Evolutionary conservation across 1,140 invertebrate genomes (phyloP).

Genomic region (Bombus affinis): DNA sequence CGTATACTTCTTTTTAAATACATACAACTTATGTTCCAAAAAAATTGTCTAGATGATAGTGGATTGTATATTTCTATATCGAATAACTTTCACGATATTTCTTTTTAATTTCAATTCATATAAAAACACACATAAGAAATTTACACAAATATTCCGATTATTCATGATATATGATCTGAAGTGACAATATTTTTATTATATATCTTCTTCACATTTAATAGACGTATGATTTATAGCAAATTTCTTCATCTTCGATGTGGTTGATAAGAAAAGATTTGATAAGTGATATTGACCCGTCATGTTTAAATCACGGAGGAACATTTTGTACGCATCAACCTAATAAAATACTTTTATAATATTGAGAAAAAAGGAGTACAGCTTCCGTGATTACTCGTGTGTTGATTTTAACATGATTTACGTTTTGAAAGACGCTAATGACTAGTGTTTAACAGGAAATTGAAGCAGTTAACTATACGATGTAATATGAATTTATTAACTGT

Average conservation of each 20-base stretch:
- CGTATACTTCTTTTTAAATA: too few species aligned
- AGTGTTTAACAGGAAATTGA: neutral
- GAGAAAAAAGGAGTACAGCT: too few species aligned
- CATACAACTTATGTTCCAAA: too few species aligned
- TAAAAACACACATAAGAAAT: too few species aligned
- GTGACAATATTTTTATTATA: neutral
- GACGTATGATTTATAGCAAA: neutral
- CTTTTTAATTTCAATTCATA: too few species aligned
- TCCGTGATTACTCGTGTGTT: neutral
- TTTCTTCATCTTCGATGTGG: neutral
- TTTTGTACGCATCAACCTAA: neutral
- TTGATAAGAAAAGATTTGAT: neutral
- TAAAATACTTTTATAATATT: neutral
- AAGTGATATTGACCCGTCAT: neutral
- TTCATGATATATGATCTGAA: too few species aligned
- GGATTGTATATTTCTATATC: too few species aligned
- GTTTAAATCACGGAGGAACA: neutral
- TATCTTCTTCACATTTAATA: neutral
- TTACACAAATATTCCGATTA: too few species aligned
- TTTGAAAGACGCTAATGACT: neutral
- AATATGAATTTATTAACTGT: neutral
- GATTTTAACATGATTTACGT: neutral
- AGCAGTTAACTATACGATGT: neutral
- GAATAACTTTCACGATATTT: too few species aligned
- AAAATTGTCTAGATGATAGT: too few species aligned